A percentile compares a stretch with the other conserved stretches of the same genome.
Conservation (phyloP, 2,888 invertebrate genomes). For the Lycia hirtaria region DNA sequence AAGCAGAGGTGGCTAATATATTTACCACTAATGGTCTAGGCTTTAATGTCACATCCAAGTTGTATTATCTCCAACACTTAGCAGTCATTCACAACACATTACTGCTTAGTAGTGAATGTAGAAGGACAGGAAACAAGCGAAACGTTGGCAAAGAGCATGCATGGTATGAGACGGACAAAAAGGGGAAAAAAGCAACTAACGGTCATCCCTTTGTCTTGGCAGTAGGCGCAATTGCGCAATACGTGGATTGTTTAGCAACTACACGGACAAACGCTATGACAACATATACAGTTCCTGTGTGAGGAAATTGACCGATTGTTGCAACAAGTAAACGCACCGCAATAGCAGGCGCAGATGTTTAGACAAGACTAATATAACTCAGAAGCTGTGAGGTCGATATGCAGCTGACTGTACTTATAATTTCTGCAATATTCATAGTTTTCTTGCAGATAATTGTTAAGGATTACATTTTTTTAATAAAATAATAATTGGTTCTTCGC, state of each 20-base stretch:
- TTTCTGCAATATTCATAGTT: too few relatives aligned
- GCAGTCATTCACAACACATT: slow-evolving; percentile 54
- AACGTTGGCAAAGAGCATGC: slow-evolving; percentile 59
- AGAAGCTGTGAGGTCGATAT: slow-evolving; percentile 1
- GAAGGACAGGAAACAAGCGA: slow-evolving; percentile 65
- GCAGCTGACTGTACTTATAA: too few relatives aligned
- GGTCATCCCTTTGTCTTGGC: slow-evolving; percentile 67
- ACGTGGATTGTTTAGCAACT: slow-evolving; percentile 58
- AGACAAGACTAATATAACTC: slow-evolving; percentile 12
- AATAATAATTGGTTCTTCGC: background rate
- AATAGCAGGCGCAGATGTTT: slow-evolving; percentile 27
- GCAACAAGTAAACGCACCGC: slow-evolving; percentile 33
- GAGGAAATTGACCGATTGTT: slow-evolving; percentile 41
- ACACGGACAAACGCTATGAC: slow-evolving; percentile 28
- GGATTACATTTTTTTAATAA: too few relatives aligned
- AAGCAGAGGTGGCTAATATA: slow-evolving; percentile 4
- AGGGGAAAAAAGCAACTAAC: slow-evolving; percentile 61
- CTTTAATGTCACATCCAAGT: slow-evolving; percentile 27
- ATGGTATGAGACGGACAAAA: slow-evolving; percentile 59
- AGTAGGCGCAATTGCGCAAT: slow-evolving; percentile 60
- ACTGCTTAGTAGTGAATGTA: slow-evolving; percentile 54
- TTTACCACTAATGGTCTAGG: slow-evolving; percentile 14
- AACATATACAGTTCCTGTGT: slow-evolving; percentile 37
- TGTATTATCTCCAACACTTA: slow-evolving; percentile 34
- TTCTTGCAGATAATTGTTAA: too few relatives aligned